Evolutionary conservation across 2,797 vertebrate species (phyloP).

Genomic region (Scyliorhinus canicula): DNA sequence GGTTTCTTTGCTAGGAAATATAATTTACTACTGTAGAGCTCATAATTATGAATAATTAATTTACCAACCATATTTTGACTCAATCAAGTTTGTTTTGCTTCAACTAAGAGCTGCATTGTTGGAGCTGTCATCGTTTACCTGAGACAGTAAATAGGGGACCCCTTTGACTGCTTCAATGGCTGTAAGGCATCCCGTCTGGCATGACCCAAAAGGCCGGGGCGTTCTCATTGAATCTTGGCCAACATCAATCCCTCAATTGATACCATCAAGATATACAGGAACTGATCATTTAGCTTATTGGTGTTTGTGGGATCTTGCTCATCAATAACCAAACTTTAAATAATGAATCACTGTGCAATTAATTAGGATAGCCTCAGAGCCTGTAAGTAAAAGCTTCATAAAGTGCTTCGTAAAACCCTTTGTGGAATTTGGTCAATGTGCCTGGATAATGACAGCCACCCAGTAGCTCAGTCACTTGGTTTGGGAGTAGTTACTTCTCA

Average conservation of each 20-base stretch:
- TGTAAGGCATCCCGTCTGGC: neutral
- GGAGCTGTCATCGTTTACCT: neutral
- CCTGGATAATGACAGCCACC: neutral
- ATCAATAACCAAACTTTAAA: neutral
- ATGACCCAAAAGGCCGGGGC: too few species aligned
- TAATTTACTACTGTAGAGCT: constrained; percentile 5
- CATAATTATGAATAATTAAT: constrained; percentile 25
- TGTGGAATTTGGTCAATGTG: neutral
- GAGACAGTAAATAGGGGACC: neutral
- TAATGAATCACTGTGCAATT: neutral
- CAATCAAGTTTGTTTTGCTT: neutral
- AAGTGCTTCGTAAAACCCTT: neutral
- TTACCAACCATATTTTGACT: constrained; percentile 5
- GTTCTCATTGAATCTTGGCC: neutral
- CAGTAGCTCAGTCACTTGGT: neutral
- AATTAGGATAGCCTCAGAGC: neutral
- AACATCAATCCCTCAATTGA: neutral
- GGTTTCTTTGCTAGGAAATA: constrained; percentile 29
- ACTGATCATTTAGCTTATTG: neutral
- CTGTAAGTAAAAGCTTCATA: neutral
- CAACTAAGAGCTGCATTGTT: neutral
- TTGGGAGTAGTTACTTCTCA: neutral
- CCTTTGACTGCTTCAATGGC: neutral
- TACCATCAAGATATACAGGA: neutral
- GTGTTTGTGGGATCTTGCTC: neutral